phyloP scores from a whole-genome alignment of 2,113 vertebrate genomes.

The Chrysochloris asiatica region DNA sequence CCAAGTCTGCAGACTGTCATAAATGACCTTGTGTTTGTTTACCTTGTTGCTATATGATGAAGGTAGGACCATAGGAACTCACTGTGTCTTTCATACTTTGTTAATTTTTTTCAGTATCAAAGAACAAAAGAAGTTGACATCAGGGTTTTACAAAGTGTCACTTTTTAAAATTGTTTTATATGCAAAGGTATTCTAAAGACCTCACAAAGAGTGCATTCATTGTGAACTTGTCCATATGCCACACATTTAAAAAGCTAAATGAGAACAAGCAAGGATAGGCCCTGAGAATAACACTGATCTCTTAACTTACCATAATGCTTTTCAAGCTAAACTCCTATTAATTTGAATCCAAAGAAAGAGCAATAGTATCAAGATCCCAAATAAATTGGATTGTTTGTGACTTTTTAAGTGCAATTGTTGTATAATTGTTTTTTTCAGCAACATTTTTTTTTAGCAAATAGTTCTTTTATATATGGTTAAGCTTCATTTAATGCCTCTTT shows the following conservation, averaged over 20 bases:
- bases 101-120: background rate
- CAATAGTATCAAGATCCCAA: background rate
- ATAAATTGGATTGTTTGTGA: background rate
- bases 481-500: background rate
- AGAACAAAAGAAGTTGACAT: background rate
- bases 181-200: conserved; percentile 22
- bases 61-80: background rate
- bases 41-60: background rate
- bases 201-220: background rate
- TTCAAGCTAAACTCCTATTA: background rate
- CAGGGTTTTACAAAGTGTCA: background rate
- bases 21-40: background rate
- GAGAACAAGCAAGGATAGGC: background rate
- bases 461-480: background rate
- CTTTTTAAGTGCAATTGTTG: background rate
- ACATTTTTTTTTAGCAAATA: background rate
- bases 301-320: background rate
- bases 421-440: background rate
- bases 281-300: background rate
- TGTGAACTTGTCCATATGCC: background rate
- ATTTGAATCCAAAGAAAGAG: background rate
- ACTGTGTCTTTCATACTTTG: background rate
- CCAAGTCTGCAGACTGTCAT: background rate
- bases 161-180: background rate
- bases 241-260: conserved; percentile 9